Percentiles rank a stretch among this genome's conserved stretches.
These are phyloP conservation scores for Colletes latitarsis DNA, from an alignment of 1,140 invertebrate genomes.

Conservation along the genomic window DNA sequence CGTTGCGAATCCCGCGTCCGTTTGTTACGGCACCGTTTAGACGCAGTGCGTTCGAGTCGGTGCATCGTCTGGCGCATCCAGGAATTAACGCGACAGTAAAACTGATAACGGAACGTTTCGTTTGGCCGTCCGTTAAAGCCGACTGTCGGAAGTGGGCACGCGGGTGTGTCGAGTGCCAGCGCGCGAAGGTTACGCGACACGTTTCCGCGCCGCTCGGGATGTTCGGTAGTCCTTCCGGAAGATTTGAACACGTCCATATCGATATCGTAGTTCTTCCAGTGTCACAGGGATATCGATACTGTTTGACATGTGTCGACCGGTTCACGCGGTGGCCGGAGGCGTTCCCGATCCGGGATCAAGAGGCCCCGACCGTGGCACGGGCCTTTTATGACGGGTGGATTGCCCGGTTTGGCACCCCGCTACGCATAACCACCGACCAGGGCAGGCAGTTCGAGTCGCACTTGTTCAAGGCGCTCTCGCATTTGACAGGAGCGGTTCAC, in stretches of 20 bases:
- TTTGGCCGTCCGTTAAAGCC: background rate
- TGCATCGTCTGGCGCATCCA: background rate
- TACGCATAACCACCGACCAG: too few relatives aligned
- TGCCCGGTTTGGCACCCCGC: too few relatives aligned
- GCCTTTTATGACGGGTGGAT: too few relatives aligned
- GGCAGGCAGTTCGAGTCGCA: too few relatives aligned
- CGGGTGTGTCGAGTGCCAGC: background rate
- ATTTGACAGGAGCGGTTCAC: too few relatives aligned
- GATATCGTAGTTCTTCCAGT: background rate
- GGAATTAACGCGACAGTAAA: background rate
- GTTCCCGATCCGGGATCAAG: background rate
- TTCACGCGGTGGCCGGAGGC: background rate
- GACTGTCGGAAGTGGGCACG: background rate
- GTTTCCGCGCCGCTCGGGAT: background rate
- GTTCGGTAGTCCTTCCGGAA: background rate
- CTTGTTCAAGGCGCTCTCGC: too few relatives aligned
- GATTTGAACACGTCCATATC: background rate
- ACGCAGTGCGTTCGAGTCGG: background rate
- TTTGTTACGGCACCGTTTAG: background rate
- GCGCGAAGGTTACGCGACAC: background rate
- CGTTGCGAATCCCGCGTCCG: background rate
- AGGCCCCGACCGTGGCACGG: too few relatives aligned
- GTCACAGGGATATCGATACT: too few relatives aligned
- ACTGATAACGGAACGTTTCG: background rate
- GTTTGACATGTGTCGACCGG: background rate